Evolutionary conservation across 2,888 invertebrate species (phyloP).

Genomic region (Synanthedon tipuliformis): DNA sequence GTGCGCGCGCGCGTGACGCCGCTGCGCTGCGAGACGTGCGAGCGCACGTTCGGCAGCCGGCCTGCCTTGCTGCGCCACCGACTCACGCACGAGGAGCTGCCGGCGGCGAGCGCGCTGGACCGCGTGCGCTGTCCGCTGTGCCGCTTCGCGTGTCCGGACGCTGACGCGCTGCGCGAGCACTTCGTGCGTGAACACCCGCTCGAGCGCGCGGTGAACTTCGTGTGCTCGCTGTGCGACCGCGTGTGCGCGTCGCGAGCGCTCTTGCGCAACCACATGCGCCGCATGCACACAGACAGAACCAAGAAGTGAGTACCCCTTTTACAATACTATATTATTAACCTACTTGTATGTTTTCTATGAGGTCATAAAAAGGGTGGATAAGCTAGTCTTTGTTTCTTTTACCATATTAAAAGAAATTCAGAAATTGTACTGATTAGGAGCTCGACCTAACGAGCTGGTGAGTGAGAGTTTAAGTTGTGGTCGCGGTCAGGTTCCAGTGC

Average conservation of each 20-base stretch:
- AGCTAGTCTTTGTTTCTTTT: too few relatives aligned
- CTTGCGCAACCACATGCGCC: conserved; percentile 22
- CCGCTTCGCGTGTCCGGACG: conserved; percentile 14
- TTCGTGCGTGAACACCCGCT: conserved; percentile 15
- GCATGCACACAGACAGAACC: conserved; percentile 32
- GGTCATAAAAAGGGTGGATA: too few relatives aligned
- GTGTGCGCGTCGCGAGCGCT: conserved; percentile 24
- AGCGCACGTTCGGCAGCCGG: conserved; percentile 22
- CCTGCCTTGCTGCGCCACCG: conserved; percentile 23
- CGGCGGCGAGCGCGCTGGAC: background rate
- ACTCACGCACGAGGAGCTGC: conserved; percentile 14
- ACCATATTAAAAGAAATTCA: too few relatives aligned
- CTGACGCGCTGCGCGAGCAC: conserved; percentile 18
- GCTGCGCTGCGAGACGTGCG: conserved; percentile 20
- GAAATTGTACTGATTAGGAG: too few relatives aligned
- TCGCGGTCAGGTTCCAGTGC: conserved; percentile 25
- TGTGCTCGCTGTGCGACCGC: conserved; percentile 21
- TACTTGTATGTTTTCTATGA: too few relatives aligned
- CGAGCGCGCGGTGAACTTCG: conserved; percentile 13
- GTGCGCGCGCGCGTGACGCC: conserved; percentile 2
- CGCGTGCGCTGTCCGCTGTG: conserved; percentile 16
- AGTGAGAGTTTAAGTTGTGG: too few relatives aligned
- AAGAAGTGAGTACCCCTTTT: conserved; percentile 20
- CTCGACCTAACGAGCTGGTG: too few relatives aligned
- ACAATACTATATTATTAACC: too few relatives aligned